phyloP scores from a whole-genome alignment of 2,113 vertebrate species.

The Scolopax mira region DNA sequence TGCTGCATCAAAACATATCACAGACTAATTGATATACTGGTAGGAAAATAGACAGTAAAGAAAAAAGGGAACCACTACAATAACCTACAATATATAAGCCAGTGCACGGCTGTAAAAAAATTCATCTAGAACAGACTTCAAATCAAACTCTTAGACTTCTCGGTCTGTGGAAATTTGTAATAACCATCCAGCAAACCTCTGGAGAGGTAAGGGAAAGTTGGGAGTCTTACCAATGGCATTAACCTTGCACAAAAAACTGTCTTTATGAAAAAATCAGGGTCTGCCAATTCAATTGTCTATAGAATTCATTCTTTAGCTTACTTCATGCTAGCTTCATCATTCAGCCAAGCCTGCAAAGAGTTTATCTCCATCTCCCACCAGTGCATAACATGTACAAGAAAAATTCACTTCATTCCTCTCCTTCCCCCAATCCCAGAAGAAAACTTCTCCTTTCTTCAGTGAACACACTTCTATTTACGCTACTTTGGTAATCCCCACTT shows the following conservation, averaged over 20 bases:
- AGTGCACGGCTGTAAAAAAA: not conserved
- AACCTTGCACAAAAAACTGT: accelerated
- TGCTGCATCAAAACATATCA: not conserved
- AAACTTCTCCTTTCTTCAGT: not conserved
- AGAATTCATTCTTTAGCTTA: not conserved
- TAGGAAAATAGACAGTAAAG: not conserved
- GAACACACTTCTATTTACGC: not conserved
- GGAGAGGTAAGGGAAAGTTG: not conserved
- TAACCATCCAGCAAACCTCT: not conserved
- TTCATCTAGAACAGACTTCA: not conserved
- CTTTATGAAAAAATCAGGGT: not conserved
- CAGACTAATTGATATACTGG: not conserved
- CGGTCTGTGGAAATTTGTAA: not conserved
- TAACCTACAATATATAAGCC: not conserved
- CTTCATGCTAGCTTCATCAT: not conserved
- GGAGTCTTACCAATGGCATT: not conserved
- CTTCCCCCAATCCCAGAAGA: not conserved
- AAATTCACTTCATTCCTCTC: not conserved
- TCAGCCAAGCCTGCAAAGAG: not conserved
- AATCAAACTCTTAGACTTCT: not conserved
- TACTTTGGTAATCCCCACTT: not conserved
- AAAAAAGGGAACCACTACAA: not conserved
- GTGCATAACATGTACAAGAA: not conserved
- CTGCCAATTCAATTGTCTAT: not conserved
- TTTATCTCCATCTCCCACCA: not conserved